These are phyloP conservation scores for Amiota mariae DNA, from an alignment of 2,888 invertebrate species.

Conservation along the genomic window DNA sequence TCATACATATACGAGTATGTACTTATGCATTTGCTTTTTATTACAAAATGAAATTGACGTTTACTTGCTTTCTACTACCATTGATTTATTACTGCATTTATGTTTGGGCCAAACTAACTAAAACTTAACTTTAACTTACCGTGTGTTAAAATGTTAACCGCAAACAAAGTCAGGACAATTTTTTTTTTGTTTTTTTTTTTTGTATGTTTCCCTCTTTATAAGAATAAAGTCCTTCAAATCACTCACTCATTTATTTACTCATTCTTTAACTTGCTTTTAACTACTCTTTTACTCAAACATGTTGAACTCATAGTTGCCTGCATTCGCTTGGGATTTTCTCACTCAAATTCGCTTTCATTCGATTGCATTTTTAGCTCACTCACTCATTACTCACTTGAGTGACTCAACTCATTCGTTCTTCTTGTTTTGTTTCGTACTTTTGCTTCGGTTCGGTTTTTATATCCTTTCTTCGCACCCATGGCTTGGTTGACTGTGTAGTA, in stretches of 20 bases:
- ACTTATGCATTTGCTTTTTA: too few relatives aligned
- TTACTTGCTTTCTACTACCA: too few relatives aligned
- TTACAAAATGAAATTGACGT: too few relatives aligned
- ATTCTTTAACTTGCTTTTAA: neutral
- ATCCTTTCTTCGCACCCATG: neutral
- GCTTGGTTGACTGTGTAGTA: neutral
- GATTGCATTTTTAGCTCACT: conserved; percentile 19
- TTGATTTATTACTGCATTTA: too few relatives aligned
- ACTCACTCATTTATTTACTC: neutral
- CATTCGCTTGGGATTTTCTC: neutral
- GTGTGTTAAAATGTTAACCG: too few relatives aligned
- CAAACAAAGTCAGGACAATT: too few relatives aligned
- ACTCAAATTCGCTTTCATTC: conserved; percentile 9
- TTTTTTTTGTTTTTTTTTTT: too few relatives aligned
- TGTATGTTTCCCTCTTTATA: too few relatives aligned
- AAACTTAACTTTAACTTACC: too few relatives aligned
- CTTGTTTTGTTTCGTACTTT: neutral
- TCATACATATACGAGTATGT: too few relatives aligned
- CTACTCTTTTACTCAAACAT: neutral
- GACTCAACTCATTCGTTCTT: neutral
- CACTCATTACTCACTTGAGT: conserved; percentile 17
- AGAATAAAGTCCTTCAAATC: neutral
- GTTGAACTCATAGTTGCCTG: neutral
- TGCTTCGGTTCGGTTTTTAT: conserved; percentile 1
- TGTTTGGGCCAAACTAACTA: too few relatives aligned